Evolutionary conservation across 1,140 invertebrate genomes (phyloP).

Genomic region (Bombus soroeensis): DNA sequence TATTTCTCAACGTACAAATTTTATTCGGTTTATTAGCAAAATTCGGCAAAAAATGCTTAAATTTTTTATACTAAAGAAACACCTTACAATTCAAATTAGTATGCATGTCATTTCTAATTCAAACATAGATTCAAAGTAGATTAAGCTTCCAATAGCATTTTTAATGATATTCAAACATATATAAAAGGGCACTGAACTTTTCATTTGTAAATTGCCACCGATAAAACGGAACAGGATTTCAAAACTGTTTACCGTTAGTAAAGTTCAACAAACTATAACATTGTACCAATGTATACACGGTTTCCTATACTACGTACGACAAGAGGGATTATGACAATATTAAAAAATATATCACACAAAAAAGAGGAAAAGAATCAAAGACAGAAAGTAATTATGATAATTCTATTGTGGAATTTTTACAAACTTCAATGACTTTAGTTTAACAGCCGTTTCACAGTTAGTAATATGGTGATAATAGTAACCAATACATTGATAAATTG

Average conservation of each 20-base stretch:
- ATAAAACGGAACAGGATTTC: background rate
- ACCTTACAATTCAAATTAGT: too few species aligned
- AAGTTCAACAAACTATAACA: conserved; percentile 4
- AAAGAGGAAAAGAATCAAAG: background rate
- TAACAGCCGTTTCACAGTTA: too few species aligned
- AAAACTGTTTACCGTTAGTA: background rate
- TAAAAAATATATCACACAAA: background rate
- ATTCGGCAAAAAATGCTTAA: too few species aligned
- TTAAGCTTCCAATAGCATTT: background rate
- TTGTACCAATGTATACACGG: background rate
- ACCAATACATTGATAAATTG: too few species aligned
- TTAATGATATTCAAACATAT: background rate
- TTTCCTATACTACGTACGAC: background rate
- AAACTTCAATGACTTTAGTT: background rate
- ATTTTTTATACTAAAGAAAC: too few species aligned
- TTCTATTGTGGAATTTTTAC: background rate
- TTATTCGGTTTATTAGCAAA: too few species aligned
- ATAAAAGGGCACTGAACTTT: background rate
- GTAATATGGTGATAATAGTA: too few species aligned
- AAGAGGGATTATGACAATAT: background rate
- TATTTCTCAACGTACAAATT: too few species aligned
- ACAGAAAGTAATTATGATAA: background rate
- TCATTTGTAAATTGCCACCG: background rate
- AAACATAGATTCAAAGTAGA: background rate
- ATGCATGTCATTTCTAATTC: too few species aligned